Conservation (phyloP, 2,113 vertebrate genomes). For the Heterocephalus glaber region DNA sequence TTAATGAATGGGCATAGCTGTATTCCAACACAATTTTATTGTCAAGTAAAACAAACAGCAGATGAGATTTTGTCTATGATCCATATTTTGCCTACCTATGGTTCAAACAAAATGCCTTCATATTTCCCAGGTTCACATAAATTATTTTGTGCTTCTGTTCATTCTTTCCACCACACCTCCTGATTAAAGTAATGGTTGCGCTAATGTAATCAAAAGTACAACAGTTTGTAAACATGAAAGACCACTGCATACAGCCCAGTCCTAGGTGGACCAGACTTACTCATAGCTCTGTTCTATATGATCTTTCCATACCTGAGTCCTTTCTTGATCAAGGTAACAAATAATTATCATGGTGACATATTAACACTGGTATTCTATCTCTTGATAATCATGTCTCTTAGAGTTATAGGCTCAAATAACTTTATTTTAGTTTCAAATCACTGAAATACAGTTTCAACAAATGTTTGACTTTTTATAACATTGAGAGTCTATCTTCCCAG, state of each 20-base stretch:
- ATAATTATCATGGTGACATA: neutral
- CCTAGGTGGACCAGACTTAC: neutral
- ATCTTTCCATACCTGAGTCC: neutral
- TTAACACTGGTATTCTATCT: neutral
- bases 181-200: neutral
- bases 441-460: neutral
- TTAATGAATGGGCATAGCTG: neutral
- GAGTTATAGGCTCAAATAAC: neutral
- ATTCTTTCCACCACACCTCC: neutral
- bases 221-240: neutral
- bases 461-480: neutral
- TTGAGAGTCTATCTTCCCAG: neutral
- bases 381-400: neutral
- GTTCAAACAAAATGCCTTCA: neutral
- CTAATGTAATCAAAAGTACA: neutral
- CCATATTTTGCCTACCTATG: neutral
- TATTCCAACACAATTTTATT: neutral
- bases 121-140: neutral
- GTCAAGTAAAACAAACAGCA: neutral
- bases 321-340: neutral
- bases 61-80: neutral
- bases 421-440: slow-evolving; percentile 13
- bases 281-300: neutral
- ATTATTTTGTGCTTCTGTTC: neutral
- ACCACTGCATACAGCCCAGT: neutral